phyloP scores from a whole-genome alignment of 2,797 vertebrate species.

The Atherinosoma microstoma region DNA sequence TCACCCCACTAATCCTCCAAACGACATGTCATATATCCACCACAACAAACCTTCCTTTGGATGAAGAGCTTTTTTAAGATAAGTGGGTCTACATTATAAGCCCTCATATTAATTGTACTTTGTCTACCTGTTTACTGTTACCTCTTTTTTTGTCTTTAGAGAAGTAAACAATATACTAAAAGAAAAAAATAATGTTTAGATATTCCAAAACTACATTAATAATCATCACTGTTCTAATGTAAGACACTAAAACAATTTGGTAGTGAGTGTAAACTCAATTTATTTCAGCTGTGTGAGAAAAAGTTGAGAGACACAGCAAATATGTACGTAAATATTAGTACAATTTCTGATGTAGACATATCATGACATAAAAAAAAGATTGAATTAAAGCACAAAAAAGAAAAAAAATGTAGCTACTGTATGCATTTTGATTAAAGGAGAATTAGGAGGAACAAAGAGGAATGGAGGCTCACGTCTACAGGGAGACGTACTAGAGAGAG shows the following conservation, averaged over 20 bases:
- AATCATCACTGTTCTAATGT: no score
- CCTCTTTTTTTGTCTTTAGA: no score
- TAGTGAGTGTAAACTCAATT: no score
- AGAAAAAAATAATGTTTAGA: no score
- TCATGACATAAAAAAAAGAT: neutral
- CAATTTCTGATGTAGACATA: neutral
- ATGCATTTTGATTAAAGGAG: slow-evolving; percentile 2
- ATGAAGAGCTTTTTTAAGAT: neutral
- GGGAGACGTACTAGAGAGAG: slow-evolving; percentile 18
- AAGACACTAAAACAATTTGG: no score
- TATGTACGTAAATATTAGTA: no score
- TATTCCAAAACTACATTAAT: no score
- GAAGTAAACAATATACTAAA: no score
- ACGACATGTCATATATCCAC: slow-evolving; percentile 29
- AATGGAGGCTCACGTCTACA: slow-evolving; percentile 16
- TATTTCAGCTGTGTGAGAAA: no score
- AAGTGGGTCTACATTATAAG: neutral
- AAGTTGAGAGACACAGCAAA: no score
- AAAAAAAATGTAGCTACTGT: no score
- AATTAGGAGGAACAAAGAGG: neutral
- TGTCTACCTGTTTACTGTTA: neutral
- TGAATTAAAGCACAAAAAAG: neutral
- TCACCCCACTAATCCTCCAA: slow-evolving; percentile 41
- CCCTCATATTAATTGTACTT: neutral
- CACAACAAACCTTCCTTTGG: slow-evolving; percentile 17